A percentile compares a stretch with the other conserved stretches of the same genome.
These are phyloP conservation scores for Thaleichthys pacificus DNA, from an alignment of 2,797 vertebrate genomes.

Conservation along the genomic window DNA sequence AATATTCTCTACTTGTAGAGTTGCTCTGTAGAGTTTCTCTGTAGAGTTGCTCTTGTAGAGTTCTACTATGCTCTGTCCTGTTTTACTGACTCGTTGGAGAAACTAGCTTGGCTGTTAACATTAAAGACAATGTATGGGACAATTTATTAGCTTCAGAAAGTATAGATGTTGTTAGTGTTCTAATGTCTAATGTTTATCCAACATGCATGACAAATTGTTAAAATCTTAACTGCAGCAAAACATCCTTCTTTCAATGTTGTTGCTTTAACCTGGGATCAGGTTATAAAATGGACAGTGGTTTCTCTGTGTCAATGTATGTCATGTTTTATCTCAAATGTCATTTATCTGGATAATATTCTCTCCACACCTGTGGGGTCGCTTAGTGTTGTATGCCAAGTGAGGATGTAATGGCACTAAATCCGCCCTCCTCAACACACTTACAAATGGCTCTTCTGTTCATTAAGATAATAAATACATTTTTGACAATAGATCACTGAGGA, in stretches of 20 bases:
- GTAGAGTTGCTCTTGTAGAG: too few relatives aligned
- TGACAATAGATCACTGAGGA: too few relatives aligned
- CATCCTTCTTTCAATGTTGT: not conserved
- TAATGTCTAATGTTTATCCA: not conserved
- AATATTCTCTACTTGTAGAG: constrained; percentile 20
- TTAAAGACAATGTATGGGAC: constrained; percentile 22
- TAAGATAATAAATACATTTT: too few relatives aligned
- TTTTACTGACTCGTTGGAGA: constrained; percentile 21
- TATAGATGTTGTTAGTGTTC: not conserved
- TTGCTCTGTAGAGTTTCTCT: constrained; percentile 6
- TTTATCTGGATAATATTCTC: constrained; percentile 14
- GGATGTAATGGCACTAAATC: constrained; percentile 26
- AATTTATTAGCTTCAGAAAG: not conserved
- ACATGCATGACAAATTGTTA: too few relatives aligned
- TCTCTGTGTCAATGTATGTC: constrained; percentile 5
- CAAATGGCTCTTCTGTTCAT: too few relatives aligned
- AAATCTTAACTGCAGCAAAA: too few relatives aligned
- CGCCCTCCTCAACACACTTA: not conserved
- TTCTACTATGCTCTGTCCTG: not conserved
- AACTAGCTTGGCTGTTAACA: constrained; percentile 8
- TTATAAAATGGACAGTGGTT: too few relatives aligned
- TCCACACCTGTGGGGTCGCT: constrained; percentile 14
- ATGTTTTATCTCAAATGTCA: constrained; percentile 17
- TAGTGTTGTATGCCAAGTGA: constrained; percentile 25
- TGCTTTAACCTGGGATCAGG: not conserved